Base-by-base conservation (phyloP, 2,888 invertebrate genomes). In the Catocala nupta region DNA sequence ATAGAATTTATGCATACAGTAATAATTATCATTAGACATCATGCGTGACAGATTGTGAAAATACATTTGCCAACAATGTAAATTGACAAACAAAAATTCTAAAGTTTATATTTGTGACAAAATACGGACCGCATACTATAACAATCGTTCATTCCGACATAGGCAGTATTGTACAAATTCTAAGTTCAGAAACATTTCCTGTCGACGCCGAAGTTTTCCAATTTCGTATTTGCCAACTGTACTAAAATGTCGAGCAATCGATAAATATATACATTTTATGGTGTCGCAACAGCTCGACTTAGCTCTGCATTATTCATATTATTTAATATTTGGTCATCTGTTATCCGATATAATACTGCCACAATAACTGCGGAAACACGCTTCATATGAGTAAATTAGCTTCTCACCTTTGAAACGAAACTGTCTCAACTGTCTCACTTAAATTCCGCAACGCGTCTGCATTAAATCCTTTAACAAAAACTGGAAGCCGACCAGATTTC, bases 391-490 rank as follows among this genome's bases (percentile, higher is more conserved):
- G 75, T 72, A 77, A 77, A 67, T 75, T 72, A 76, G 65, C 57
- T 64, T 74, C 70, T 68, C 72, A 70, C 55, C 61, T 65, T 64
- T 58, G 64, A 58, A 62, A 63, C 53, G 61, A 55, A 62, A 65
- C 63, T 75, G 72, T 70, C 65, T 58, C n/a, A 62, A 65, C 63
- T 75, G 72, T 70, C 65, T 58, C n/a, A 42, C 63, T 64, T 59
- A 65, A 70, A 66, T 65, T 65, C 71, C 68, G 68, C 66, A 73
- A 78, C 68, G 49, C 60, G 73, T 77, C 71, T 68, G 63, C 75
- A 64, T 73, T 73, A 76, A 77, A 70, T 70, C 77, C 68, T 60
- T 57, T 45, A 58, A 56, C 74, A 80, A 76, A 80, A 80, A 76
- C 76, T 75, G 60, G n/a, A 65, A 76, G 53, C 73, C 70, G 47